Evolutionary conservation across 2,888 invertebrate species (phyloP).

Genomic region (Euphydryas editha): DNA sequence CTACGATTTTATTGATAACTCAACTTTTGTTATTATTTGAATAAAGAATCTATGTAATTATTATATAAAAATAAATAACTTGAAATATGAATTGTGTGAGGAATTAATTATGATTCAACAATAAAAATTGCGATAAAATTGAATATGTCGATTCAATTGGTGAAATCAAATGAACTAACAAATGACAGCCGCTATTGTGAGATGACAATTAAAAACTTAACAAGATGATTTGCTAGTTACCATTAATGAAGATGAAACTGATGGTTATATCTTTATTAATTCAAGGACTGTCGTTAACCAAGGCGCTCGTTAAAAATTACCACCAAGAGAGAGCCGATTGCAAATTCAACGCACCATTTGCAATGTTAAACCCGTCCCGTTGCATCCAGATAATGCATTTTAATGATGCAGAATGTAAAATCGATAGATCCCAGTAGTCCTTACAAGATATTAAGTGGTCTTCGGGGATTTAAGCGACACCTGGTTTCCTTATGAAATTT

Average conservation of each 20-base stretch:
- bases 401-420: slow-evolving; percentile 80
- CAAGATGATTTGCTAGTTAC: slow-evolving; percentile 47
- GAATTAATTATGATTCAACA: background rate
- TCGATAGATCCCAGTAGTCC: slow-evolving; percentile 62
- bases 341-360: slow-evolving; percentile 76
- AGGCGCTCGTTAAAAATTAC: slow-evolving; percentile 80
- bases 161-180: slow-evolving; percentile 27
- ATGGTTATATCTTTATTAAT: slow-evolving; percentile 65
- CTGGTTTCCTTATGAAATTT: slow-evolving; percentile 58
- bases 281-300: slow-evolving; percentile 71
- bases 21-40: background rate
- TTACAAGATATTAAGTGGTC: slow-evolving; percentile 59
- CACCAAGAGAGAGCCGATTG: slow-evolving; percentile 68
- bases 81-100: background rate
- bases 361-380: slow-evolving; percentile 75
- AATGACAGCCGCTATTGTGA: slow-evolving; percentile 22
- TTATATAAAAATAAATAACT: background rate
- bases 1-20: background rate
- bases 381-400: slow-evolving; percentile 82
- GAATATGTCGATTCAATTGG: slow-evolving; percentile 18
- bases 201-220: slow-evolving; percentile 37
- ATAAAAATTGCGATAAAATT: background rate
- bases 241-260: slow-evolving; percentile 48
- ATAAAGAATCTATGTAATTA: background rate
- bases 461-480: slow-evolving; percentile 64